These are phyloP conservation scores for Heteractis magnifica DNA, from an alignment of 92 coral and sea anemone species.

Conservation along the genomic window DNA sequence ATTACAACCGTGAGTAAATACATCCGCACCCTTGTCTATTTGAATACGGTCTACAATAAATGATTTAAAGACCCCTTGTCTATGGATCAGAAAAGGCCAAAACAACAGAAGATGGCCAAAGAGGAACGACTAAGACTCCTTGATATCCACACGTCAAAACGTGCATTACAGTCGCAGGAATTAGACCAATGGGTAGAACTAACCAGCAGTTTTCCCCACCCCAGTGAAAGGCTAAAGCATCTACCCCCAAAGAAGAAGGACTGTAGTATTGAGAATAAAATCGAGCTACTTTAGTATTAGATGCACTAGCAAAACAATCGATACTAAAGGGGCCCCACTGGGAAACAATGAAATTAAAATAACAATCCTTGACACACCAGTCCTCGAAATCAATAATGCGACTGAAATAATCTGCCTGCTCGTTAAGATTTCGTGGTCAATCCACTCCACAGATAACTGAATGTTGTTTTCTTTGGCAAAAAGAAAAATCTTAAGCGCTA, in stretches of 20 bases:
- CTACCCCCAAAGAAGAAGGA: slow-evolving; percentile 5
- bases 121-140: slow-evolving; percentile 44
- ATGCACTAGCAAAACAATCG: slow-evolving; percentile 25
- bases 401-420: slow-evolving; percentile 33
- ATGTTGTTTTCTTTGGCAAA: slow-evolving; percentile 32
- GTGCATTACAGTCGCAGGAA: neutral
- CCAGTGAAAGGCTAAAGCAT: slow-evolving; percentile 41
- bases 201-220: slow-evolving; percentile 43
- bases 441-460: slow-evolving; percentile 42
- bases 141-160: too few relatives aligned
- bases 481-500: slow-evolving; percentile 46
- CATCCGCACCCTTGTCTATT: neutral
- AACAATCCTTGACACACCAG: slow-evolving; percentile 42
- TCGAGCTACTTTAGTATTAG: slow-evolving; percentile 18
- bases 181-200: slow-evolving; percentile 41
- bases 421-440: slow-evolving; percentile 28
- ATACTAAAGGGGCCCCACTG: slow-evolving; percentile 6
- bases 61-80: neutral
- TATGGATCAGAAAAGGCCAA: slow-evolving; percentile 43
- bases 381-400: slow-evolving; percentile 28
- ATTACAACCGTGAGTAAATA: neutral
- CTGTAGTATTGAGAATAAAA: slow-evolving; percentile 38
- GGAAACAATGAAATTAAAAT: slow-evolving; percentile 24
- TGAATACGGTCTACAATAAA: slow-evolving; percentile 6
- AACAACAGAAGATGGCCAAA: slow-evolving; percentile 35